Evolutionary conservation across 1,140 invertebrate genomes (phyloP).

Genomic region (Adelges cooleyi): DNA sequence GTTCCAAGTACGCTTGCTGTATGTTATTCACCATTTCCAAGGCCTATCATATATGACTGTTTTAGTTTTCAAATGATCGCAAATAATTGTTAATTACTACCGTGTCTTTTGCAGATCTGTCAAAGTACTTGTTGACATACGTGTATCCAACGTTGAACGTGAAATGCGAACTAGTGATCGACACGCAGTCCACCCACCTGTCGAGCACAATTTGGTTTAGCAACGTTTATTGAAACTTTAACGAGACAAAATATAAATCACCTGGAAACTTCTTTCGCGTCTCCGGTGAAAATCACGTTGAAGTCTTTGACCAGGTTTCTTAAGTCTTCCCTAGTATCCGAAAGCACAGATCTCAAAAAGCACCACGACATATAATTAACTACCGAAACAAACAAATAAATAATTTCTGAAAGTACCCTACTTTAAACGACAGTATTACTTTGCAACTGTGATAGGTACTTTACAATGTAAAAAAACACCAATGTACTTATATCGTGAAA

Average conservation of each 20-base stretch:
- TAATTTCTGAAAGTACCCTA: slow-evolving; percentile 30
- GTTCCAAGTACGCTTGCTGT: slow-evolving; percentile 44
- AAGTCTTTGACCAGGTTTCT: slow-evolving; percentile 41
- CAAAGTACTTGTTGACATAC: slow-evolving; percentile 44
- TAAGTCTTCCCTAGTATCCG: slow-evolving; percentile 41
- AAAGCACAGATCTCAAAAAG: slow-evolving; percentile 41
- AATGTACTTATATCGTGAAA: too few species aligned
- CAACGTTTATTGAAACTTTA: neutral
- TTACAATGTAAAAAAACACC: too few species aligned
- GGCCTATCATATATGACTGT: too few species aligned
- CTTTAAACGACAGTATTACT: neutral
- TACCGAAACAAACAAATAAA: slow-evolving; percentile 36
- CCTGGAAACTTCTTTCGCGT: slow-evolving; percentile 35
- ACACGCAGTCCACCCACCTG: slow-evolving; percentile 47
- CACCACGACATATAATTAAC: slow-evolving; percentile 49
- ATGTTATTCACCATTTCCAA: slow-evolving; percentile 48
- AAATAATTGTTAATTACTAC: slow-evolving; percentile 29
- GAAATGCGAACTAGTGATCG: slow-evolving; percentile 43
- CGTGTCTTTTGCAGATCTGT: slow-evolving; percentile 34
- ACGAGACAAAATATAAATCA: slow-evolving; percentile 19
- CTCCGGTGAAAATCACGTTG: slow-evolving; percentile 39
- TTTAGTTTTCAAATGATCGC: neutral
- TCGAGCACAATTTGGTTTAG: slow-evolving; percentile 29
- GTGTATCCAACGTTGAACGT: slow-evolving; percentile 46
- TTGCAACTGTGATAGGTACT: neutral